Evolutionary conservation across 2,797 vertebrate species (phyloP).

Genomic region (Erpetoichthys calabaricus): DNA sequence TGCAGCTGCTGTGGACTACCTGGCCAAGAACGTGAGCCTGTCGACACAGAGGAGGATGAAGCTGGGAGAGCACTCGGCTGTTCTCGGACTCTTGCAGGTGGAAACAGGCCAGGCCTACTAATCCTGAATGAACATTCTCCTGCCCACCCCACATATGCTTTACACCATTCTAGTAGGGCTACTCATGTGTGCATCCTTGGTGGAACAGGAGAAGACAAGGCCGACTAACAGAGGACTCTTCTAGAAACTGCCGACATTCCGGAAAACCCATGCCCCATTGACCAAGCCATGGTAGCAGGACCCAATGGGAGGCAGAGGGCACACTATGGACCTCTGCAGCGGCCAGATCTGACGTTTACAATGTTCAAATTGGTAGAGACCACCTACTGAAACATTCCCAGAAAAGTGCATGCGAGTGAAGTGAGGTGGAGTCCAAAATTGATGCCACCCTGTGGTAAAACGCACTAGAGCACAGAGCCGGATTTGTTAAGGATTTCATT

Average conservation of each 20-base stretch:
- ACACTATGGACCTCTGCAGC: neutral
- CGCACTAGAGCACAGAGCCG: too few relatives aligned
- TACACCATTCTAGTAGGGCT: too few relatives aligned
- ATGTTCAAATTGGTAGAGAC: too few relatives aligned
- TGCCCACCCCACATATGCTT: neutral
- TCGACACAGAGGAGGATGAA: slow-evolving; percentile 87
- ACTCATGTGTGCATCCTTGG: neutral
- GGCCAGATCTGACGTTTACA: too few relatives aligned
- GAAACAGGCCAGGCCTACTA: slow-evolving; percentile 94
- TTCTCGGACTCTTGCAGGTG: slow-evolving; percentile 78
- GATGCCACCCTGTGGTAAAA: too few relatives aligned
- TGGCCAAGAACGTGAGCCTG: slow-evolving; percentile 91
- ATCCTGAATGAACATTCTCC: slow-evolving; percentile 16
- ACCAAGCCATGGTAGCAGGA: too few relatives aligned
- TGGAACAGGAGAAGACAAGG: neutral
- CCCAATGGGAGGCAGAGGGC: neutral
- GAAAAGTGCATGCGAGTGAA: too few relatives aligned
- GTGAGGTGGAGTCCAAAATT: too few relatives aligned
- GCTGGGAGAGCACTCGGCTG: slow-evolving; percentile 78
- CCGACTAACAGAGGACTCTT: neutral
- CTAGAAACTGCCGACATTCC: neutral
- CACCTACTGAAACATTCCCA: too few relatives aligned
- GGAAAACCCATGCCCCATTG: too few relatives aligned
- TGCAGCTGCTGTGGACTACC: slow-evolving; percentile 76
- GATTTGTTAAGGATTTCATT: too few relatives aligned